Evolutionary conservation across 2,888 invertebrate genomes (phyloP).

Genomic region (Campopleginae sp.): DNA sequence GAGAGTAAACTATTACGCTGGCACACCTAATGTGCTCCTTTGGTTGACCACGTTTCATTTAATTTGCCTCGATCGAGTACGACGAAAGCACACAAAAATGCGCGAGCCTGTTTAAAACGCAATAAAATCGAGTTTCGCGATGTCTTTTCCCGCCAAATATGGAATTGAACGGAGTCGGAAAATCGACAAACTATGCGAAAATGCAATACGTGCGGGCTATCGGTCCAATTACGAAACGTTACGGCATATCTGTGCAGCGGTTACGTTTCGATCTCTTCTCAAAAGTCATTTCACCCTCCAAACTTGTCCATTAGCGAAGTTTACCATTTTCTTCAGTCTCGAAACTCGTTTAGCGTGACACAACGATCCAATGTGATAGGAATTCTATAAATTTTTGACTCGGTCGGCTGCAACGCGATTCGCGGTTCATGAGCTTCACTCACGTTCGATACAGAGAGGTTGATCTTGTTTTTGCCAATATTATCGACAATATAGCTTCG

Average conservation of each 20-base stretch:
- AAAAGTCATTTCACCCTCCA: constrained; percentile 26
- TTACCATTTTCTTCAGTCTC: constrained; percentile 37
- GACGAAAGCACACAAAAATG: neutral
- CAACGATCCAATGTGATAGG: constrained; percentile 26
- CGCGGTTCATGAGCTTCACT: constrained; percentile 17
- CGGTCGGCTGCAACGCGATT: neutral
- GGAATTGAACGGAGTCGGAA: constrained; percentile 70
- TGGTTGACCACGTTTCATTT: constrained; percentile 67
- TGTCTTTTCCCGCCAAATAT: constrained; percentile 77
- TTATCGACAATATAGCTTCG: constrained; percentile 41
- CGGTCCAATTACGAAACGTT: constrained; percentile 81
- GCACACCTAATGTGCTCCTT: constrained; percentile 57
- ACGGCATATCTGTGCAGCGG: constrained; percentile 70
- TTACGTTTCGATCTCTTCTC: constrained; percentile 39
- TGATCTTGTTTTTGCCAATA: constrained; percentile 70
- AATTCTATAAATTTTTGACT: constrained; percentile 41
- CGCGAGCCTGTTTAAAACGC: constrained; percentile 35
- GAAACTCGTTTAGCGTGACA: constrained; percentile 53
- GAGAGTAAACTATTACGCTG: constrained; percentile 70
- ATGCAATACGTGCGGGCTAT: constrained; percentile 77
- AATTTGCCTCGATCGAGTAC: neutral
- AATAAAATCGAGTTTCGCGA: constrained; percentile 64
- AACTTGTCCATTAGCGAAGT: constrained; percentile 12
- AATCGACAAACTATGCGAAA: constrained; percentile 75
- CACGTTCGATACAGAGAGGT: constrained; percentile 51